Evolutionary conservation across 1,140 invertebrate species (phyloP), one percentile per base, ranked within the genome.

Genomic region (Zelostemma sp.): DNA sequence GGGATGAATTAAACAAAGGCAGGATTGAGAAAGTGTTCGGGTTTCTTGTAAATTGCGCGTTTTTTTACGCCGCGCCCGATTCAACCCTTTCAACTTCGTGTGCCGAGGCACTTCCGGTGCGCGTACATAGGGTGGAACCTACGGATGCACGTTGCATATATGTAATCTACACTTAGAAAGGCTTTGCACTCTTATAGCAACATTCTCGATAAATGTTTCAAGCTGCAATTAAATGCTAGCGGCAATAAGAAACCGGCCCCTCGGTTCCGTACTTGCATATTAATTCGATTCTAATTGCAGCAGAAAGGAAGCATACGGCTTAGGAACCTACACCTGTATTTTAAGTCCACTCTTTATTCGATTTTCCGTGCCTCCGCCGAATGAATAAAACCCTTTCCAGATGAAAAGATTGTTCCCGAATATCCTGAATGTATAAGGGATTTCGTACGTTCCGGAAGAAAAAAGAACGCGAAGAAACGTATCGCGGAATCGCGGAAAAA

Each of bases 201-300:
- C 56, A 62, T 68, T 54, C 67, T 70, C 72, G 72, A 74, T 74
- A 74, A 74, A 71, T 71, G 68, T 66, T 71, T 70, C 60, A 50
- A 64, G 31, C 68, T 71, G 72, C 68, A 74, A 74, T 74, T 74
- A 74, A 74, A 70, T 66, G 65, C 68, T 60, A 53, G 35, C 68
- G 68, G 68, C 72, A 62, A 71, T 68, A 71, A 71, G 64, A 68
- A 75, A 69, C 46, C 69, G 61, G 55, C 66, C 68, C 69, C 69
- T 68, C 62, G 66, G 65, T 68, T 64, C 60, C 55, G 53, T 61
- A 40, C 70, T 70, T 65, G 68, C 60, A 71, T 74, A 77, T 75
- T 77, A 75, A 77, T 75, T 72, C 69, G 65, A 48, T 73, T 68
- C 67, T 78, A 78, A 70, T 68, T 72, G 60, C 69, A 35, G 45